Base-by-base conservation (phyloP, 2,888 invertebrate species). In the Harmothoe impar region DNA sequence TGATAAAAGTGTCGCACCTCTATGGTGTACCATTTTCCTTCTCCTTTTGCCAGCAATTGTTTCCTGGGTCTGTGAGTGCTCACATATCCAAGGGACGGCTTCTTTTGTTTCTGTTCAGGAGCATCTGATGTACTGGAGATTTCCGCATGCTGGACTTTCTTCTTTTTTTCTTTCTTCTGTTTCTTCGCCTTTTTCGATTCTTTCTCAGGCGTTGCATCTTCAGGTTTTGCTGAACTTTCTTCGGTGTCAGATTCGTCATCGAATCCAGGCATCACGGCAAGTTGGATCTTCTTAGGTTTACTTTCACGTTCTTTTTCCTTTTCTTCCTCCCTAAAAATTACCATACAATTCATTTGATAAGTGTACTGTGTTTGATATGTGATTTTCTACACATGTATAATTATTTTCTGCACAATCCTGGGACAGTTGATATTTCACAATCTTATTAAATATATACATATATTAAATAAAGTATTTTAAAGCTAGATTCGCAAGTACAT, bases 11-110 rank as follows among this genome's bases (percentile, higher is more conserved):
- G n/a, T 10, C 89, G 25, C 86, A 94, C 94, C 93, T 93, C 92
- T 33, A 93, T 92, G 89, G 94, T 94, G 68, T 93, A 92, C 93
- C 94, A 94, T 43, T 92, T 92, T 31, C 93, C 93, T 0, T 94
- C 95, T 20, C 94, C 92, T 91, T 95, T 95, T 15, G 94, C 89
- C 52, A 95, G 91, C n/a, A 94, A 92, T 77, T 94, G 93, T 77
- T 93, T 93, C 35, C 94, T 92, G n/a, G 93, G 90, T 15, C 29
- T 29, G 84, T 92, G 91, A 15, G 78, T 77, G n/a, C 15, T 89
- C 20, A 91, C 25, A 52, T 90, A 91, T 31, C 68, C 89, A 17
- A 51, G 25, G n/a, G 56, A 23, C 0, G 17, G 29, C 15, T 52
- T 52, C 54, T 77, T 25, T 52, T 81, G 86, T 29, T 91, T 31